A percentile compares a stretch with the other conserved stretches of the same genome.
These are phyloP conservation scores for Diuraphis noxia DNA, from an alignment of 1,140 invertebrate species.

Conservation along the genomic window DNA sequence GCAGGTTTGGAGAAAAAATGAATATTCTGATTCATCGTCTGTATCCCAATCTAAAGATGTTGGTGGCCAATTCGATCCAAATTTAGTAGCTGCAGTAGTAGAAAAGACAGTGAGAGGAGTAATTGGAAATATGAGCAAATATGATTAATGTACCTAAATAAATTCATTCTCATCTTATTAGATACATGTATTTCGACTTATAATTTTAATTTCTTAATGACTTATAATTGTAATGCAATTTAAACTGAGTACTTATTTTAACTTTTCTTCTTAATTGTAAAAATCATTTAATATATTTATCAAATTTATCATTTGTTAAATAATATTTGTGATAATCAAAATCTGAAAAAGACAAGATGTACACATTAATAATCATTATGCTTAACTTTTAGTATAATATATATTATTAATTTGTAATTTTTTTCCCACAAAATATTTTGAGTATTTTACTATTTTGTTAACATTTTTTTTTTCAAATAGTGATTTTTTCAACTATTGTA, in stretches of 20 bases:
- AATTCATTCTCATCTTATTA: neutral
- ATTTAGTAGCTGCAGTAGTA: conserved; percentile 54
- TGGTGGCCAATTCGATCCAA: conserved; percentile 49
- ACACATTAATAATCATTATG: neutral
- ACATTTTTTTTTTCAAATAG: neutral
- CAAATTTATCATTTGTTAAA: neutral
- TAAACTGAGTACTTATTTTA: conserved; percentile 12
- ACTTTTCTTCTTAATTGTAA: neutral
- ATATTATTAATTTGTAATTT: neutral
- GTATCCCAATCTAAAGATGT: conserved; percentile 39
- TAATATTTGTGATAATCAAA: neutral
- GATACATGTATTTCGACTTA: neutral
- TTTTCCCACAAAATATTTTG: neutral
- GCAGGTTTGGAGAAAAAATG: conserved; percentile 43
- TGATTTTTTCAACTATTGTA: neutral
- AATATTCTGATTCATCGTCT: conserved; percentile 28
- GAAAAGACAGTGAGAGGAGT: conserved; percentile 54
- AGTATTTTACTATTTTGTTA: conserved; percentile 11
- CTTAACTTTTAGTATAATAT: neutral
- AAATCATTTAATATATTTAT: neutral
- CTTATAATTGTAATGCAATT: neutral
- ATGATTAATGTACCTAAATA: neutral
- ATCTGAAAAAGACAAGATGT: neutral
- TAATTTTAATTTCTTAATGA: neutral
- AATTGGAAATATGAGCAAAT: conserved; percentile 54